Conservation (phyloP, 1,140 invertebrate genomes). For the Drosophila bipectinata region DNA sequence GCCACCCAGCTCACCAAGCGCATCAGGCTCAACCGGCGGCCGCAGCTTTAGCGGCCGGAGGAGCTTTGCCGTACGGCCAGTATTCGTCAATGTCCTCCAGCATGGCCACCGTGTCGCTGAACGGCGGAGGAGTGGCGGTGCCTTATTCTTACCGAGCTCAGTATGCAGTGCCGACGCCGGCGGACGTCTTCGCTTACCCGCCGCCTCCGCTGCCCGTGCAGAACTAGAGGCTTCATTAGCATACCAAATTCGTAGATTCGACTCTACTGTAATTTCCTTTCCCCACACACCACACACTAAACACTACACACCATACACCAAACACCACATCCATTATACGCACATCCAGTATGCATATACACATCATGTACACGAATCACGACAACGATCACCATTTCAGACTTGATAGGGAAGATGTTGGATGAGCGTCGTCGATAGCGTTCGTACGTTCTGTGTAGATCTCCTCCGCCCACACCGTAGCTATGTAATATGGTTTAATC, state of each 20-base stretch:
- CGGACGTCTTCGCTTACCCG: conserved; percentile 72
- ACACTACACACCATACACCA: conserved; percentile 16
- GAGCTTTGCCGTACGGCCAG: conserved; percentile 55
- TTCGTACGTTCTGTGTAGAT: conserved; percentile 62
- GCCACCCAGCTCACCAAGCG: conserved; percentile 30
- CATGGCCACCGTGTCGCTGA: conserved; percentile 70
- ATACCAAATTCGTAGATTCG: conserved; percentile 53
- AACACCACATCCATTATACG: conserved; percentile 32
- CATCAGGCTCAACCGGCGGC: conserved; percentile 34
- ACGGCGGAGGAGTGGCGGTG: conserved; percentile 49
- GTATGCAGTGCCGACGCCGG: conserved; percentile 64
- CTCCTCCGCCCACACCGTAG: conserved; percentile 71
- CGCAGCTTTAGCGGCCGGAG: conserved; percentile 32
- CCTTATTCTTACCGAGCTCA: conserved; percentile 46
- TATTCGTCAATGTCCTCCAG: conserved; percentile 68
- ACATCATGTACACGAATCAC: conserved; percentile 13
- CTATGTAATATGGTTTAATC: conserved; percentile 79
- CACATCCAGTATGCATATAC: conserved; percentile 27
- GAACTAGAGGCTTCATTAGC: conserved; percentile 66
- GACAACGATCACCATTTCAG: conserved; percentile 12
- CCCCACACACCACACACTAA: conserved; percentile 8
- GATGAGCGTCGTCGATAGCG: conserved; percentile 29
- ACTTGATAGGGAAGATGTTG: conserved; percentile 37
- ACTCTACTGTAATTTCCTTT: conserved; percentile 68
- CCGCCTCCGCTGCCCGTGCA: conserved; percentile 82